Evolutionary conservation across 2,797 vertebrate species (phyloP), one percentile per base, ranked within the genome.

Genomic region (Thaleichthys pacificus): DNA sequence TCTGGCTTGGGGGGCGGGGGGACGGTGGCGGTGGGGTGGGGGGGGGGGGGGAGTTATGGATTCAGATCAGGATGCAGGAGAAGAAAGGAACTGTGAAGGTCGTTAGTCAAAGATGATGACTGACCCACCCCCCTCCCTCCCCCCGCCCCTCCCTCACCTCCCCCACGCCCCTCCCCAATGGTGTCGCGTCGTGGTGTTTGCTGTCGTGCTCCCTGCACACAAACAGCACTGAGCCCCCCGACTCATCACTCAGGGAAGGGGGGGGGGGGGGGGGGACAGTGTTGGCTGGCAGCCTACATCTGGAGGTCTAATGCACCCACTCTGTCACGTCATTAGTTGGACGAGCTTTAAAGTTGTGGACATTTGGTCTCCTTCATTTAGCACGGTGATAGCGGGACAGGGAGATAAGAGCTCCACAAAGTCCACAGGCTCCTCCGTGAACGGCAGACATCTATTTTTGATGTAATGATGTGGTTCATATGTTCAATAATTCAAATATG

Each of bases 301-400:
- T 72, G 66, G 82, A 74, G 56, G 4, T 77, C 79, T 87, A 87
- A 87, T 85, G 85, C 80, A 85, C 81, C 75, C 74, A 26, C 80
- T 85, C 82, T 80, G 85, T 88, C 86, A 86, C 85, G 86, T 88
- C 87, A 89, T 91, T 89, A 89, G 86, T 77, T 80, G 80, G 79
- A 79, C 73, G 51, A 69, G 85, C 85, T 84, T 83, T 79, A 81
- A 47, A 81, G 84, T 83, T 77, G 84, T 81, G 77, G 72, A 80
- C 71, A 68, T 79, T 86, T 75, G 69, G 73, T 72, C 69, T 76
- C 74, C 84, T 82, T 84, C 77, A 77, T 83, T 87, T 87, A 82
- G 81, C 76, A 58, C 73, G 54, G 79, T 68, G 83, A 77, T 78
- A 81, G 69, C 76, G 61, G 80, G 75, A 83, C 80, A 81, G 76